phyloP scores from a whole-genome alignment of 2,113 vertebrate genomes.

The Epinephelus cyanopodus region DNA sequence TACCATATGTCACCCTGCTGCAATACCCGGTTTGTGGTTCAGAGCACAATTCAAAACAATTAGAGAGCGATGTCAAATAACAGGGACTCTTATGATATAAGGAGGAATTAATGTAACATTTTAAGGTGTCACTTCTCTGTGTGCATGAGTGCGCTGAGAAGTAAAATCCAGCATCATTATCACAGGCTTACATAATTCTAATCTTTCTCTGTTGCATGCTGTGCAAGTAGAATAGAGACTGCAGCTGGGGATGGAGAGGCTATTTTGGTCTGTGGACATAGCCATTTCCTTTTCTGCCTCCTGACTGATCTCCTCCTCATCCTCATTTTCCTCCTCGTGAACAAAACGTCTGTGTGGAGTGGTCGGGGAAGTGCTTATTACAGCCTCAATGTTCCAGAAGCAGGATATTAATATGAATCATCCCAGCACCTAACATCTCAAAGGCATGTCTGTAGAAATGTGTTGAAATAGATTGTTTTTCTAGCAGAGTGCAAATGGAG shows the following conservation, averaged over 20 bases:
- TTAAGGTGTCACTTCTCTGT: not conserved
- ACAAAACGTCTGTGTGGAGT: not conserved
- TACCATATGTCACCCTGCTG: not conserved
- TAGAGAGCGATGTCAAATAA: not conserved
- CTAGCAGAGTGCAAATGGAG: conserved; percentile 31
- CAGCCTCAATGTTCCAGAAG: not conserved
- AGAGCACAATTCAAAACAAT: conserved; percentile 18
- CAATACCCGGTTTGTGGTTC: not conserved
- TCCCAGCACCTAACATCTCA: not conserved
- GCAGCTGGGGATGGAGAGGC: conserved; percentile 47
- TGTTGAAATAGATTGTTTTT: conserved; percentile 38
- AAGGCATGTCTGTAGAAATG: conserved; percentile 15
- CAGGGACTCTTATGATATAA: not conserved
- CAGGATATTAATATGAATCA: conserved; percentile 35
- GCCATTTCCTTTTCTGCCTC: conserved; percentile 48
- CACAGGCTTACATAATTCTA: conserved; percentile 25
- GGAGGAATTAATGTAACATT: not conserved
- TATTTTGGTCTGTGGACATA: conserved; percentile 64
- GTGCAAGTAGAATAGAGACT: conserved; percentile 35
- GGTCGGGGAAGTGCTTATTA: conserved; percentile 15
- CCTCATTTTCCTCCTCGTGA: conserved; percentile 35
- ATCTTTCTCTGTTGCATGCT: conserved; percentile 39
- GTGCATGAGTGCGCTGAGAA: not conserved
- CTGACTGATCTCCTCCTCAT: conserved; percentile 52
- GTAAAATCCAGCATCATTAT: conserved; percentile 5